phyloP scores from a whole-genome alignment of 2,113 vertebrate species.

The Burhinus bistriatus region DNA sequence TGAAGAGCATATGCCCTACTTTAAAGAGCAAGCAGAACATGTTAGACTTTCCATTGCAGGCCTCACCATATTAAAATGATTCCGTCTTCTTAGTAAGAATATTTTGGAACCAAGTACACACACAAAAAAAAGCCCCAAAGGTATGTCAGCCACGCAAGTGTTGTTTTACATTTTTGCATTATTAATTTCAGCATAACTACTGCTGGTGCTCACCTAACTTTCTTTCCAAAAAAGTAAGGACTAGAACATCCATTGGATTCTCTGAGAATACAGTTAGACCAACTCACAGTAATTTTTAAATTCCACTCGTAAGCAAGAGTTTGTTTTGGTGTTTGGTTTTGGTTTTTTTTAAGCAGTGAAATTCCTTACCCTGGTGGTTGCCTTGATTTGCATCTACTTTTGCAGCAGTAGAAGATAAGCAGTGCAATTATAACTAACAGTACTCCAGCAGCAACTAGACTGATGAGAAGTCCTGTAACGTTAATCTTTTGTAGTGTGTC shows the following conservation, averaged over 20 bases:
- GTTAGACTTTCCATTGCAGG: background rate
- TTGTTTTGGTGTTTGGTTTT: background rate
- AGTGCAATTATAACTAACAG: slow-evolving; percentile 77
- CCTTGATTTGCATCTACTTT: slow-evolving; percentile 68
- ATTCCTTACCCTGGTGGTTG: slow-evolving; percentile 62
- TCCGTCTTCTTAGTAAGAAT: background rate
- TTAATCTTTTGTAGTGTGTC: slow-evolving; percentile 76
- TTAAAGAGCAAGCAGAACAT: background rate
- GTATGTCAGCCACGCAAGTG: background rate
- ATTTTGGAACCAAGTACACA: background rate
- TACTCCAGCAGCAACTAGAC: slow-evolving; percentile 83
- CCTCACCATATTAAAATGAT: background rate
- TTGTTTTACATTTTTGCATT: background rate
- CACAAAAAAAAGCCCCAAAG: background rate
- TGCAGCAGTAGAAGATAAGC: slow-evolving; percentile 85
- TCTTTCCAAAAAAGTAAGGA: background rate
- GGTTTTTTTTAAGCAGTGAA: background rate
- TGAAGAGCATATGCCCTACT: background rate
- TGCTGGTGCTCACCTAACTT: background rate
- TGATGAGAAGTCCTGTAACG: slow-evolving; percentile 86
- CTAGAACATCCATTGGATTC: background rate
- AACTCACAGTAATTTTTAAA: background rate
- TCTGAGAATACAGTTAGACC: background rate
- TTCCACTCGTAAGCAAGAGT: background rate
- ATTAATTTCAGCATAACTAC: background rate